phyloP scores from a whole-genome alignment of 2,888 invertebrate genomes.

The Coelinius sp. region DNA sequence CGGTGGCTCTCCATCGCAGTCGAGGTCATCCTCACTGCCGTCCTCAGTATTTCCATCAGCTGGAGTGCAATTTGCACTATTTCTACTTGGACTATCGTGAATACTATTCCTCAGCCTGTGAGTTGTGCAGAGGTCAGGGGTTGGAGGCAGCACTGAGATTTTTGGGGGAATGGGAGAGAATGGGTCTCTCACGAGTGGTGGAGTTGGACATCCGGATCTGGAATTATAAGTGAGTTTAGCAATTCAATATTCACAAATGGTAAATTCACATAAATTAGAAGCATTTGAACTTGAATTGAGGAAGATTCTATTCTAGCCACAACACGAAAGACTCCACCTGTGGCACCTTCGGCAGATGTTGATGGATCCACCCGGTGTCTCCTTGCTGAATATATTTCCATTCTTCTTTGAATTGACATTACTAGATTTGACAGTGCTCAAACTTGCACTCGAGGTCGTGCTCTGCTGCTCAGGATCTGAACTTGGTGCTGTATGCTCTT shows the following conservation, averaged over 20 bases:
- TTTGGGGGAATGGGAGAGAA: constrained; percentile 75
- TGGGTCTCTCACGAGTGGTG: constrained; percentile 64
- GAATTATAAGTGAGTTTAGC: constrained; percentile 31
- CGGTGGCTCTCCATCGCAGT: constrained; percentile 70
- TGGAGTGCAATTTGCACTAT: constrained; percentile 63
- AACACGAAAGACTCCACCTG: constrained; percentile 59
- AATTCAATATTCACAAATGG: background rate
- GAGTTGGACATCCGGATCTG: constrained; percentile 68
- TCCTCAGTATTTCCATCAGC: constrained; percentile 67
- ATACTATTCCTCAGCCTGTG: constrained; percentile 60
- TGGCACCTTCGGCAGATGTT: constrained; percentile 68
- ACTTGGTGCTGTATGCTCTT: constrained; percentile 58
- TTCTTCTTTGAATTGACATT: constrained; percentile 60
- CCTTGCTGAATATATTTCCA: constrained; percentile 55
- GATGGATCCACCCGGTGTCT: constrained; percentile 58
- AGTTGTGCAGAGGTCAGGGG: constrained; percentile 74
- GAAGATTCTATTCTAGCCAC: constrained; percentile 18
- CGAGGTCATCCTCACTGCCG: constrained; percentile 68
- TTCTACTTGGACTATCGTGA: constrained; percentile 63
- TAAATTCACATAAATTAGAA: background rate
- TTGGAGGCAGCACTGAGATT: constrained; percentile 83
- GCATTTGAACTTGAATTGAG: background rate
- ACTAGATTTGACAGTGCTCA: constrained; percentile 67
- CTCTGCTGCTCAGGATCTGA: constrained; percentile 67
- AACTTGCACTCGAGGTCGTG: constrained; percentile 66